These are phyloP conservation scores for Myotis myotis DNA, from an alignment of 2,797 vertebrate species.

Conservation along the genomic window DNA sequence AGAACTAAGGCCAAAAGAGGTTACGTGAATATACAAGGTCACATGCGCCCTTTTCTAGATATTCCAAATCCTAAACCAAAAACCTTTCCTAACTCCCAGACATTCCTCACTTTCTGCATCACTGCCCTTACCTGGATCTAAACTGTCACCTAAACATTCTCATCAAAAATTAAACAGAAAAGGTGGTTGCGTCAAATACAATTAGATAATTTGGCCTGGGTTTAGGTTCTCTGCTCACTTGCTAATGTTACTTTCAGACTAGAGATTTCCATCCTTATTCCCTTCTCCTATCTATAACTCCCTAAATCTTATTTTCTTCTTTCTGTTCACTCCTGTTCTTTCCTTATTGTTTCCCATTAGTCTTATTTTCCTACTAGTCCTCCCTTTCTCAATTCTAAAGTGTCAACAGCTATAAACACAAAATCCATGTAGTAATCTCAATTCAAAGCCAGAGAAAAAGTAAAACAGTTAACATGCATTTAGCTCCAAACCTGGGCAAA, in stretches of 20 bases:
- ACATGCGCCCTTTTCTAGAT: background rate
- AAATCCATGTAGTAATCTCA: background rate
- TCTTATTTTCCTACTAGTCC: background rate
- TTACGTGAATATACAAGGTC: background rate
- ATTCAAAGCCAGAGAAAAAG: background rate
- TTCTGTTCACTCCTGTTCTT: background rate
- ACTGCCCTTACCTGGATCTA: background rate
- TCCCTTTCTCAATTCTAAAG: background rate
- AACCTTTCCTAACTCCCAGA: background rate
- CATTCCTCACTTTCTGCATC: background rate
- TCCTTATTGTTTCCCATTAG: background rate
- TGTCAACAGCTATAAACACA: background rate
- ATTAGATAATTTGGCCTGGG: background rate
- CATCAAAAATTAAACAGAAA: background rate
- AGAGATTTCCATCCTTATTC: background rate
- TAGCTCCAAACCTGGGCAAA: background rate
- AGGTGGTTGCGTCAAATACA: background rate
- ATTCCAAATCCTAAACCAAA: background rate
- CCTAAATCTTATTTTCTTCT: background rate
- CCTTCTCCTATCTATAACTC: background rate
- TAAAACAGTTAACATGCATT: background rate
- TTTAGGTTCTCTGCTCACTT: background rate
- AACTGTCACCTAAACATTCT: constrained; percentile 1
- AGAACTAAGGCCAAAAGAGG: background rate
- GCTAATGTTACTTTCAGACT: background rate